Base-by-base conservation (phyloP, 2,888 invertebrate genomes). In the Aquatica leii region DNA sequence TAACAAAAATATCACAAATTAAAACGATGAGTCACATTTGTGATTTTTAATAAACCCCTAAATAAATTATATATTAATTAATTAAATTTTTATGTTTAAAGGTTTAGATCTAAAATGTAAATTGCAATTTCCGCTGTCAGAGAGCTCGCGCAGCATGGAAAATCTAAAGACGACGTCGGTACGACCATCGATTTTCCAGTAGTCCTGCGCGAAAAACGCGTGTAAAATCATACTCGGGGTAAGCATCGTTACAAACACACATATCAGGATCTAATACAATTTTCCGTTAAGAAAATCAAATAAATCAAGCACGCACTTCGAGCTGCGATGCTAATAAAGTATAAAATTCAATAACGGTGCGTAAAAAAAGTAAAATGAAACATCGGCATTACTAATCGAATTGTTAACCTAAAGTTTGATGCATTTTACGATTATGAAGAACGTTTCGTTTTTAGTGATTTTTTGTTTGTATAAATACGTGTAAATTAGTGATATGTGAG, bases 171-270 rank as follows among this genome's bases (percentile, higher is more conserved):
- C 57, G 54, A 54, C 58, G 65, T 71, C 74, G 75, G 70, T 74
- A 74, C 72, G 73, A 71, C 61, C 76, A 79, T 78, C 77, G 79
- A 78, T 78, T 78, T 78, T 78, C 70, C 68, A 65, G 71, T 66
- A 69, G 68, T 68, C 73, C 67, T 77, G 77, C 77, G 77, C 78
- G 76, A 71, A 75, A 75, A 73, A 68, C 74, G 74, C 75, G 74
- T 74, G 74, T 72, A 72, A 77, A 76, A 77, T 78, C 77, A 76
- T 75, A 74, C 75, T 75, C 74, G 73, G 75, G 71, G 74, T 73
- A 72, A 75, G 73, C 74, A 69, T 71, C 70, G 71, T 69, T 63
- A 63, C 72, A 73, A 72, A 71, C 71, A 75, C 72, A 76, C 76
- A 77, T 75, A 74, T 73, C 76, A 64, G 66, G 63, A 55, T 41